Conservation (phyloP, 2,113 vertebrate species). For the Larimichthys polyactis region DNA sequence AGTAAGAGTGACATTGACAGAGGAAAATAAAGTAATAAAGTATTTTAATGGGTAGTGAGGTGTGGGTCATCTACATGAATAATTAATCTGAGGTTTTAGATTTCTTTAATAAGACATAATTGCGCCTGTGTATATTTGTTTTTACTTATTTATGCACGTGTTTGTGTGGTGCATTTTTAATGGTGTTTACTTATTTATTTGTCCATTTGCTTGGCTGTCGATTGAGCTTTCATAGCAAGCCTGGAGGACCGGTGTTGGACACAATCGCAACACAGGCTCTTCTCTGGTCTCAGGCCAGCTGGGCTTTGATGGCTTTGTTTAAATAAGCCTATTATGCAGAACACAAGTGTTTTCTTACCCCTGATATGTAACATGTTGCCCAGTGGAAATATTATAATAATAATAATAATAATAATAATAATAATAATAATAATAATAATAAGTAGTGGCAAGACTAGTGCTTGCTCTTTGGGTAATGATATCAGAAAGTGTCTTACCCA, state of each 20-base stretch:
- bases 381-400: not conserved
- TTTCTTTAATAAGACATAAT: slow-evolving; percentile 72
- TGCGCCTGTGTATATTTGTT: slow-evolving; percentile 45
- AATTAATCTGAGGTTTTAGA: slow-evolving; percentile 58
- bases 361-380: slow-evolving; percentile 19
- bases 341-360: slow-evolving; percentile 1
- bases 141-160: slow-evolving; percentile 72
- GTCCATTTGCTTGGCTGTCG: slow-evolving; percentile 59
- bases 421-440: too few relatives aligned
- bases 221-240: slow-evolving; percentile 16
- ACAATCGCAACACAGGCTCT: not conserved
- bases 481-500: not conserved
- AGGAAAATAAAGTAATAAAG: not conserved
- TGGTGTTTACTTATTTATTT: slow-evolving; percentile 77
- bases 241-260: not conserved
- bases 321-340: slow-evolving; percentile 7
- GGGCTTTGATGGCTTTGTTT: slow-evolving; percentile 12
- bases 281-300: slow-evolving; percentile 16
- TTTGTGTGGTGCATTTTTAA: slow-evolving; percentile 68
- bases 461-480: not conserved
- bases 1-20: not conserved
- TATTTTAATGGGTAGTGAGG: slow-evolving; percentile 32
- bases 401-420: too few relatives aligned
- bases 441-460: not conserved
- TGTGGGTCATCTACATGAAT: slow-evolving; percentile 38